Percentiles rank a stretch among this genome's conserved stretches.
phyloP scores from a whole-genome alignment of 2,888 invertebrate species.

The Phalera bucephala region DNA sequence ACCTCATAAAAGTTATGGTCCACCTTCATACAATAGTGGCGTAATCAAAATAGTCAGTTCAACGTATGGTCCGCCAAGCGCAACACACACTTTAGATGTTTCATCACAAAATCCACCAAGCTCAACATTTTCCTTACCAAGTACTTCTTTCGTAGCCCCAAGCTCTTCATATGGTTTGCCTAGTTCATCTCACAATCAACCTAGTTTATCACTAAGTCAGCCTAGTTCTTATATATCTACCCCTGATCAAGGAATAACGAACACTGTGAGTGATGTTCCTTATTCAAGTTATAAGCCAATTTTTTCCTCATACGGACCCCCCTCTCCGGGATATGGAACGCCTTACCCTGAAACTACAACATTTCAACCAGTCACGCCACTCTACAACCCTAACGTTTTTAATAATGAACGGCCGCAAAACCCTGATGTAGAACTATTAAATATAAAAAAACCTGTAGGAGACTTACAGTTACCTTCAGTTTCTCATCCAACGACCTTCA shows the following conservation, averaged over 20 bases:
- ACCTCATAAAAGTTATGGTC: constrained; percentile 58
- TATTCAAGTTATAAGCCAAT: constrained; percentile 48
- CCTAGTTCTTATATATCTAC: constrained; percentile 23
- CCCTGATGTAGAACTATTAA: constrained; percentile 48
- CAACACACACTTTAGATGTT: constrained; percentile 54
- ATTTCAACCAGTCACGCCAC: constrained; percentile 43
- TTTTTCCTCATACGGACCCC: constrained; percentile 33
- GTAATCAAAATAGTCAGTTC: constrained; percentile 45
- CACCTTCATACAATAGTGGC: constrained; percentile 42
- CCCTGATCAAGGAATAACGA: constrained; percentile 34
- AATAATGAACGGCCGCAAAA: constrained; percentile 53
- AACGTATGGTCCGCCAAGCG: constrained; percentile 60
- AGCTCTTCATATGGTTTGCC: constrained; percentile 31
- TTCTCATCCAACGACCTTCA: constrained; percentile 59
- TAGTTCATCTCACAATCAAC: constrained; percentile 28
- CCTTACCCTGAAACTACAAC: constrained; percentile 41
- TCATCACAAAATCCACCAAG: constrained; percentile 50
- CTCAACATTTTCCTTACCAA: constrained; percentile 46
- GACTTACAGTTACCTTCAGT: constrained; percentile 65
- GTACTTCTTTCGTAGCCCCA: constrained; percentile 38
- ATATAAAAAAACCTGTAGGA: constrained; percentile 40
- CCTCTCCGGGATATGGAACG: constrained; percentile 39
- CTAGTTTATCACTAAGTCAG: background rate
- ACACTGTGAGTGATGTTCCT: constrained; percentile 30
- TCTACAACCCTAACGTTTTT: constrained; percentile 43